Evolutionary conservation across 2,113 vertebrate genomes (phyloP).

Genomic region (Isurus oxyrinchus): DNA sequence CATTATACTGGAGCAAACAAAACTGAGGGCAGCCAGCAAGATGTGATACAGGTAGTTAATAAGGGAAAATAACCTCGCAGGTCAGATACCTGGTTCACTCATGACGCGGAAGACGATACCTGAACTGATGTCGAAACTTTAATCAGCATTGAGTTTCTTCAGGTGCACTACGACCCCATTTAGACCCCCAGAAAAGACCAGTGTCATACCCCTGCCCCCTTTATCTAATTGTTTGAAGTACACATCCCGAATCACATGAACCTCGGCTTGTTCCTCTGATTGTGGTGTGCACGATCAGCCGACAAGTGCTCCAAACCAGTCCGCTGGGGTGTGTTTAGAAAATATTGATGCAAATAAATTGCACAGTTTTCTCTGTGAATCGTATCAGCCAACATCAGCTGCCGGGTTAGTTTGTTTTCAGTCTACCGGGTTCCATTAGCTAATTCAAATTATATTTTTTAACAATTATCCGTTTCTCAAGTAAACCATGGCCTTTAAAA

Average conservation of each 20-base stretch:
- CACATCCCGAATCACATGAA: too few relatives aligned
- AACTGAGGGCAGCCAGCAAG: not conserved
- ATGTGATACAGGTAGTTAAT: too few relatives aligned
- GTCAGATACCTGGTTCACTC: not conserved
- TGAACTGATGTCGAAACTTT: not conserved
- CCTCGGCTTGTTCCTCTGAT: not conserved
- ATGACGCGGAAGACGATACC: not conserved
- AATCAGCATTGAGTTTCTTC: too few relatives aligned
- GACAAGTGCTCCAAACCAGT: not conserved
- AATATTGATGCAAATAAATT: not conserved
- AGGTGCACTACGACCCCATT: not conserved
- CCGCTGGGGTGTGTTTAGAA: not conserved
- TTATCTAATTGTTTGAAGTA: not conserved
- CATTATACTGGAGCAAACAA: not conserved
- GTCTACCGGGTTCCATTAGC: too few relatives aligned
- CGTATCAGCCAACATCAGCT: not conserved
- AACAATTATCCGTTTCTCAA: not conserved
- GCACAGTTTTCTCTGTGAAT: not conserved
- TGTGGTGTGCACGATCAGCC: not conserved
- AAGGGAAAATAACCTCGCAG: not conserved
- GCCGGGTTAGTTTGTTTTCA: not conserved
- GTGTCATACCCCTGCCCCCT: too few relatives aligned
- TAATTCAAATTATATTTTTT: not conserved
- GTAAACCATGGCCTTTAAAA: not conserved
- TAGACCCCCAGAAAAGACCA: not conserved